These are phyloP conservation scores for Pluvianellus socialis DNA, from an alignment of 2,113 vertebrate genomes.

Conservation along the genomic window DNA sequence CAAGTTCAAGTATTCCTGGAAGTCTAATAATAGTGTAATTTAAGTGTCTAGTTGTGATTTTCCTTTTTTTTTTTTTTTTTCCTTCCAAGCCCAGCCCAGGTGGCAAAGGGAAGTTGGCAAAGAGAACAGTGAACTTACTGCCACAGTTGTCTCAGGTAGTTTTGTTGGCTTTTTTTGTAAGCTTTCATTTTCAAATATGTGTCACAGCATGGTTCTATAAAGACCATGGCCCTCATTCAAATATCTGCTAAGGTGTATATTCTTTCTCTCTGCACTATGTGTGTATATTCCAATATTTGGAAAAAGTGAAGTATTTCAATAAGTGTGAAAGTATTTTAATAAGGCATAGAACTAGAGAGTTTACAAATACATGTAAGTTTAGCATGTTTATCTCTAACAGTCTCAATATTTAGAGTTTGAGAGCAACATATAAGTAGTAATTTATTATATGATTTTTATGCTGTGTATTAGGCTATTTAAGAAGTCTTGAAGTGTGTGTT, in stretches of 20 bases:
- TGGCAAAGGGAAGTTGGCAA: conserved; percentile 49
- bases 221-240: not conserved
- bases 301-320: not conserved
- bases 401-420: not conserved
- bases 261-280: not conserved
- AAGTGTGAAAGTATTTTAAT: not conserved
- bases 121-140: conserved; percentile 44
- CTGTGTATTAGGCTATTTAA: not conserved
- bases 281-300: not conserved
- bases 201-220: not conserved
- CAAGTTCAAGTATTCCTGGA: not conserved
- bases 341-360: not conserved
- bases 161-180: not conserved
- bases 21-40: not conserved
- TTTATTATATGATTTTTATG: not conserved
- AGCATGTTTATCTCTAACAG: not conserved
- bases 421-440: not conserved
- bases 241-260: not conserved
- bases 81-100: conserved; percentile 22
- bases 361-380: not conserved
- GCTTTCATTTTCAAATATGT: not conserved
- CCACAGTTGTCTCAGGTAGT: conserved; percentile 68
- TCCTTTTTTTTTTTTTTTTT: not conserved
- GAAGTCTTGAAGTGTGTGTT: not conserved
- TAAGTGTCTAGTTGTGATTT: not conserved